Conservation (phyloP, 1,140 invertebrate genomes). For the Stratiolaelaps scimitus region DNA sequence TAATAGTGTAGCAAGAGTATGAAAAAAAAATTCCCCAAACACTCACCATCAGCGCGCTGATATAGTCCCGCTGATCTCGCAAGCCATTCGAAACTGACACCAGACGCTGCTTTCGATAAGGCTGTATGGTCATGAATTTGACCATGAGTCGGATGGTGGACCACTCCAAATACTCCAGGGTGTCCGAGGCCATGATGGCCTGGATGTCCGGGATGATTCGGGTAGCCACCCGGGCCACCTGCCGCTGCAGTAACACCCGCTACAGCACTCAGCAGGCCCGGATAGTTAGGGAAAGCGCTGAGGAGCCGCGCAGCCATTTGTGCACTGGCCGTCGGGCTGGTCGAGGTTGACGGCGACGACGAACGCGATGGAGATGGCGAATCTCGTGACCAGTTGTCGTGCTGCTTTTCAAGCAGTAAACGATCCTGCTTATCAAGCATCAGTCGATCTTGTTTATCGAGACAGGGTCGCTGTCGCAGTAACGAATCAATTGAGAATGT, state of each 20-base stretch:
- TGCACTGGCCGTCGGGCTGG: constrained; percentile 6
- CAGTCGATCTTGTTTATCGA: background rate
- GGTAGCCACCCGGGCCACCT: too few species aligned
- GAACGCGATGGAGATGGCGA: constrained; percentile 9
- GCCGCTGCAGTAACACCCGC: background rate
- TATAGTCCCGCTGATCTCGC: constrained; percentile 23
- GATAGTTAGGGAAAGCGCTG: constrained; percentile 26
- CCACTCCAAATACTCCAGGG: too few species aligned
- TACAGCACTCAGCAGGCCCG: constrained; percentile 19
- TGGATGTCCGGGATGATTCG: too few species aligned
- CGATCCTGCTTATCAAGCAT: too few species aligned
- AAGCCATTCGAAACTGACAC: constrained; percentile 18
- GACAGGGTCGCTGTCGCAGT: background rate
- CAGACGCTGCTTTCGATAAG: too few species aligned
- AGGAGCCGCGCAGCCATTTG: constrained; percentile 2
- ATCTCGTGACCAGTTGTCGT: background rate
- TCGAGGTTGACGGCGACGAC: constrained; percentile 13
- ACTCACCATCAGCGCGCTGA: constrained; percentile 18
- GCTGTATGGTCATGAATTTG: too few species aligned
- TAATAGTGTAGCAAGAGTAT: too few species aligned
- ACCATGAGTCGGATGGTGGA: too few species aligned
- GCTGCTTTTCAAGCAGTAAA: too few species aligned
- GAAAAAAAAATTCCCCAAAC: background rate
- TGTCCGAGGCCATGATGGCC: too few species aligned
- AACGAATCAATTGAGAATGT: constrained; percentile 25